Evolutionary conservation across 1,140 invertebrate genomes (phyloP), one percentile per base, ranked within the genome.

Genomic region (Drosophila pruinosa): DNA sequence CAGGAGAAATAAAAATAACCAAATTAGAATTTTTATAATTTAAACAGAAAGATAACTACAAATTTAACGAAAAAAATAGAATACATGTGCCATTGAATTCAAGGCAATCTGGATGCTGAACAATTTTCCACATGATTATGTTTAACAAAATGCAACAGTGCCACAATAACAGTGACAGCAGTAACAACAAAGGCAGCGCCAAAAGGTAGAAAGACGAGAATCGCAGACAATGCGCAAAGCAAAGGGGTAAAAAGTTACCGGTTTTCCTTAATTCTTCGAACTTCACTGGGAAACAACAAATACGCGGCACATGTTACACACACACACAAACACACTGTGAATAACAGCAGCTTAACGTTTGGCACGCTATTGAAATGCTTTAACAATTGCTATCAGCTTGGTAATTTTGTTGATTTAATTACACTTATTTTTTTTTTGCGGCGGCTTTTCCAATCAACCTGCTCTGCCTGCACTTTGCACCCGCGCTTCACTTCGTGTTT

Each of bases 161-260:
- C 22, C 22, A 36, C 19, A 70, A 28, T 31, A 62, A 43, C 53
- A 81, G 62, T 17, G 58, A 22, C 17, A 45, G 24, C 52, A 67
- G 47, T 28, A 43, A 52, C 34, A 72, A 50, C 38, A 57, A 58
- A 50, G 28, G 19, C 50, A 68, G 56, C 72, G 68, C 62, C 72
- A 73, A 81, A 75, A 64, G 63, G 58, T 72, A 47, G 53, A 63
- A 56, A 56, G 61, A 47, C 41, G 41, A 79, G 53, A 72, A 72
- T 15, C 34, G 41, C 26, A 63, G 58, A 69, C 28, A 52, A 41
- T 26, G 36, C 39, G 38, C 38, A 39, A 31, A 3, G 38, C 38
- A 19, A 36, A 73, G 28, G 41, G 64, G 24, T 26, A 50, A 64
- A 43, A 63, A 76, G 65, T 86, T 83, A 83, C 80, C 80, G 81